Evolutionary conservation across 2,888 invertebrate genomes (phyloP).

Genomic region (Nomada lathburiana): DNA sequence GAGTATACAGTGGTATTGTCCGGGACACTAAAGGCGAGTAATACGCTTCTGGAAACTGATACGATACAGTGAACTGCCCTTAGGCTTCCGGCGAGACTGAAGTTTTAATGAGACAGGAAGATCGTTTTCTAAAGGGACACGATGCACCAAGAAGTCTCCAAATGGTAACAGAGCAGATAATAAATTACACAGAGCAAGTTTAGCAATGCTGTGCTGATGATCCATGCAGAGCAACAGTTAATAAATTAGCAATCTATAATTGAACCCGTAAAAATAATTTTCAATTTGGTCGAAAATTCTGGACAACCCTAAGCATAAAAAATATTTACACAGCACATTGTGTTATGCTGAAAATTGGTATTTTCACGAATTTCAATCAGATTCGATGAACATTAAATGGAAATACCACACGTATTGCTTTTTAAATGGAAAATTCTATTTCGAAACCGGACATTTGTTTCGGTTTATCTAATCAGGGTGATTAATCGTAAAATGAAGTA

Average conservation of each 20-base stretch:
- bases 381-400: too few species aligned
- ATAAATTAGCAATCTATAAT: background rate
- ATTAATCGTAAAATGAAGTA: too few species aligned
- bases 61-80: background rate
- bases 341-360: too few species aligned
- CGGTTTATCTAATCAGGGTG: too few species aligned
- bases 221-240: background rate
- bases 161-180: background rate
- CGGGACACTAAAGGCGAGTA: background rate
- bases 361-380: too few species aligned
- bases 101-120: slow-evolving; percentile 26
- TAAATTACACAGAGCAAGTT: background rate
- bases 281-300: background rate
- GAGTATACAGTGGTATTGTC: background rate
- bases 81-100: slow-evolving; percentile 5
- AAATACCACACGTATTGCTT: too few species aligned
- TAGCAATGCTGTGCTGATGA: background rate
- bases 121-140: slow-evolving; percentile 18
- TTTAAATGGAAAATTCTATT: too few species aligned
- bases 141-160: background rate
- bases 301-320: background rate
- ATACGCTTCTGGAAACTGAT: slow-evolving; percentile 15
- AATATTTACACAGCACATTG: background rate
- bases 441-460: too few species aligned
- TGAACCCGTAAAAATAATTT: background rate